These are phyloP conservation scores for Himalopsyche japonica DNA, from an alignment of 2,888 invertebrate genomes.

Conservation along the genomic window DNA sequence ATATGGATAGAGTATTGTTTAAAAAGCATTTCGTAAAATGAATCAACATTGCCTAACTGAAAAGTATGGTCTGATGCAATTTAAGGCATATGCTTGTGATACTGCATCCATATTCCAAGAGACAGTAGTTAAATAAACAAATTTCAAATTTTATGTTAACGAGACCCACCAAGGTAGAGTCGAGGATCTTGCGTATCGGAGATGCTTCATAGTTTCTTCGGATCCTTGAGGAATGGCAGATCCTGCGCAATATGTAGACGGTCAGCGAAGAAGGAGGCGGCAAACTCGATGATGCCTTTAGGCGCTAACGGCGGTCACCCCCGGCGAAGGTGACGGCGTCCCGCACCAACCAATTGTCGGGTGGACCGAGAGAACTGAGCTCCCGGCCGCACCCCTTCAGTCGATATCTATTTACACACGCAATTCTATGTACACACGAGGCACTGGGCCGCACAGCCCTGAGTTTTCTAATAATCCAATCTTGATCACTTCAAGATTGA, in stretches of 20 bases:
- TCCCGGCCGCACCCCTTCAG: background rate
- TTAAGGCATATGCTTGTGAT: background rate
- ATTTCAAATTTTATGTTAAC: background rate
- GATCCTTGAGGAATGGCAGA: slow-evolving; percentile 1
- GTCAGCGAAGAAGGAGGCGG: slow-evolving; percentile 20
- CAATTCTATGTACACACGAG: slow-evolving; percentile 18
- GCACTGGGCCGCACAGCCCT: slow-evolving; percentile 38
- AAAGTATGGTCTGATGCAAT: background rate
- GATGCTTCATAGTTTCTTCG: background rate
- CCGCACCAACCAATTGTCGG: background rate
- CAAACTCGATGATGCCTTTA: slow-evolving; percentile 7
- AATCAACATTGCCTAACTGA: background rate
- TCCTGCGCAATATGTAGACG: background rate
- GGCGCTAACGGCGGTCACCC: slow-evolving; percentile 29
- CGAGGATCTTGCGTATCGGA: background rate
- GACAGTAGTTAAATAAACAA: background rate
- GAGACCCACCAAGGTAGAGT: background rate
- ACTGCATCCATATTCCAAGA: background rate
- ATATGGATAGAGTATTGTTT: background rate
- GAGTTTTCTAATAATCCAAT: slow-evolving; percentile 9
- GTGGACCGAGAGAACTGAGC: slow-evolving; percentile 3
- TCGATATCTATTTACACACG: background rate
- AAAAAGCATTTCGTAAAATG: background rate
- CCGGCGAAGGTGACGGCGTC: slow-evolving; percentile 4
- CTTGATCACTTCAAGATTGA: slow-evolving; percentile 12